phyloP scores from a whole-genome alignment of 2,113 vertebrate genomes.

The Nothobranchius kuhntae region DNA sequence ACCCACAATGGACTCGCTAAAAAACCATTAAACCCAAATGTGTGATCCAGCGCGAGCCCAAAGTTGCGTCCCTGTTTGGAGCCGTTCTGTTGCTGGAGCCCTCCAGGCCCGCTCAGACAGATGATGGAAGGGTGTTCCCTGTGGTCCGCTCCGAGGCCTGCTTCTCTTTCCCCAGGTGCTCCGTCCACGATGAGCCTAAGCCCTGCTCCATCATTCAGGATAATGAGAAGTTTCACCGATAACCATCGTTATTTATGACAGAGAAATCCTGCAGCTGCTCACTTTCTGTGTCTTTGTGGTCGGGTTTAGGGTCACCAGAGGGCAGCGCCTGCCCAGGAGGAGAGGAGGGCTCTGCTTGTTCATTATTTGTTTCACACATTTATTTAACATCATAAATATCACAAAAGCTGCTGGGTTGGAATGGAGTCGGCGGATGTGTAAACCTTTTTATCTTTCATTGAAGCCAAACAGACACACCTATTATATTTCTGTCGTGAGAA shows the following conservation, averaged over 20 bases:
- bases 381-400: no score
- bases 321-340: no score
- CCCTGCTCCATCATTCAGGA: slow-evolving; percentile 24
- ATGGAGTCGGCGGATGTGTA: no score
- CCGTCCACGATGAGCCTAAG: slow-evolving; percentile 39
- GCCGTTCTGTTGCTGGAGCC: slow-evolving; percentile 65
- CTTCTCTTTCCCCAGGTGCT: slow-evolving; percentile 68
- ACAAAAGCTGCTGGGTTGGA: no score
- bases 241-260: background rate
- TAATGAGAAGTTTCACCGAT: slow-evolving; percentile 53
- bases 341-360: no score
- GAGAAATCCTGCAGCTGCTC: no score
- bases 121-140: slow-evolving; percentile 77
- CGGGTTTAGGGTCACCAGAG: no score
- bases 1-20: slow-evolving; percentile 63
- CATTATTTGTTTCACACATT: no score
- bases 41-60: slow-evolving; percentile 66
- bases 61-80: slow-evolving; percentile 37
- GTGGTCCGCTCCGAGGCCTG: slow-evolving; percentile 62
- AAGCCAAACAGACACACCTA: no score
- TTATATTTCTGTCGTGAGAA: no score
- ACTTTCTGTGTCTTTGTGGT: no score
- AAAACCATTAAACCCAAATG: slow-evolving; percentile 65
- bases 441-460: no score
- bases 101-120: slow-evolving; percentile 71